Evolutionary conservation across 2,797 vertebrate species (phyloP).

Genomic region (Spea hammondii): DNA sequence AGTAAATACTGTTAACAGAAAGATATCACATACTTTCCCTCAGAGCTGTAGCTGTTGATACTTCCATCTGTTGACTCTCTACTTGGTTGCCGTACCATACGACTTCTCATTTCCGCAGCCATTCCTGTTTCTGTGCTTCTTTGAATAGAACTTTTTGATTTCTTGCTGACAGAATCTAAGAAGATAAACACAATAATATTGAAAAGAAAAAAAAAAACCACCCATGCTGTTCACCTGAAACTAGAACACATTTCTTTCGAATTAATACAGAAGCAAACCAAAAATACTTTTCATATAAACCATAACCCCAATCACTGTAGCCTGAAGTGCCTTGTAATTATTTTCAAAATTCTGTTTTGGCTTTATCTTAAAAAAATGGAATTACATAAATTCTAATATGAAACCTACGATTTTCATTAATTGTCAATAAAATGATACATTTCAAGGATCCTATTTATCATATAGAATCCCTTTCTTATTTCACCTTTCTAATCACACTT

Average conservation of each 20-base stretch:
- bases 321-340: too few relatives aligned
- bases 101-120: slow-evolving; percentile 90
- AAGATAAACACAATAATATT: slow-evolving; percentile 21
- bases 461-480: too few relatives aligned
- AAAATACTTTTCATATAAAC: background rate
- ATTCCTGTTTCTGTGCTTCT: slow-evolving; percentile 95
- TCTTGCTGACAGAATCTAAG: slow-evolving; percentile 88
- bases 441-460: too few relatives aligned
- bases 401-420: too few relatives aligned
- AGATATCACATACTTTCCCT: slow-evolving; percentile 87
- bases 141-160: slow-evolving; percentile 92
- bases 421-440: too few relatives aligned
- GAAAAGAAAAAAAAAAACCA: background rate
- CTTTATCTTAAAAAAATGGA: too few relatives aligned
- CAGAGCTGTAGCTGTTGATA: slow-evolving; percentile 94
- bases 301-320: too few relatives aligned
- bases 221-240: background rate
- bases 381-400: background rate
- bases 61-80: slow-evolving; percentile 93
- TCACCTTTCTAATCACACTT: too few relatives aligned
- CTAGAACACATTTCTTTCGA: slow-evolving; percentile 18
- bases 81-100: slow-evolving; percentile 92
- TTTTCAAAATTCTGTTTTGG: too few relatives aligned
- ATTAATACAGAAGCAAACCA: slow-evolving; percentile 51
- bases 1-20: too few relatives aligned